Conservation (phyloP, 2,888 invertebrate genomes). For the Serrognathus titanus region DNA sequence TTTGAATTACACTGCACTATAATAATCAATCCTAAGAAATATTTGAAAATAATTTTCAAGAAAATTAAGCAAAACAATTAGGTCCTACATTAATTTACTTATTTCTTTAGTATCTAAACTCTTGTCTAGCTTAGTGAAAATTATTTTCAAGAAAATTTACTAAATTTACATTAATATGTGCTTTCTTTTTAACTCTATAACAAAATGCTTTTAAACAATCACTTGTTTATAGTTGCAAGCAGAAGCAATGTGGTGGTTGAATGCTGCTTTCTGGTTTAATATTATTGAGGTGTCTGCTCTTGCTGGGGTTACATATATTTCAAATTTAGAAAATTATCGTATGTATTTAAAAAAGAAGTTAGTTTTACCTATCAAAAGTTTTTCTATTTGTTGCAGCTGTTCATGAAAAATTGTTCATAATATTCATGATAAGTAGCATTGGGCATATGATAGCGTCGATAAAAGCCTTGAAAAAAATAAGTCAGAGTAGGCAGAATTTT, state of each 20-base stretch:
- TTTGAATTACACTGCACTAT: too few relatives aligned
- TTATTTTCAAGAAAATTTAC: too few relatives aligned
- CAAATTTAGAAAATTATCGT: conserved; percentile 95
- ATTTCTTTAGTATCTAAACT: too few relatives aligned
- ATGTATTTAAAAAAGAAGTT: conserved; percentile 59
- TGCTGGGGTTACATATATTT: conserved; percentile 90
- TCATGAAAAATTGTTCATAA: conserved; percentile 87
- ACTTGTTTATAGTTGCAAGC: conserved; percentile 46
- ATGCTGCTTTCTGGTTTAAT: conserved; percentile 78
- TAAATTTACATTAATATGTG: neutral
- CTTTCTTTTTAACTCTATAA: conserved; percentile 29
- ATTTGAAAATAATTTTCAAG: too few relatives aligned
- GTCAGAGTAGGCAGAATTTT: conserved; percentile 35
- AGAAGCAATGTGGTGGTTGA: conserved; percentile 61
- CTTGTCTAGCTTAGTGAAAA: too few relatives aligned
- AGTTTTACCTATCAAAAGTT: neutral
- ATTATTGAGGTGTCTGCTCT: conserved; percentile 79
- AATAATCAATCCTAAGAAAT: too few relatives aligned
- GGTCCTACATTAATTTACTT: too few relatives aligned
- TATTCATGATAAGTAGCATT: conserved; percentile 82
- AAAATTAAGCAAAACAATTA: too few relatives aligned
- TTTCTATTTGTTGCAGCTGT: conserved; percentile 62
- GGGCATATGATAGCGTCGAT: conserved; percentile 78
- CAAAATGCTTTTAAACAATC: neutral
- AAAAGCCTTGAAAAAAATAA: conserved; percentile 50